Evolutionary conservation across 2,113 vertebrate species (phyloP).

Genomic region (Campylorhamphus procurvoides): DNA sequence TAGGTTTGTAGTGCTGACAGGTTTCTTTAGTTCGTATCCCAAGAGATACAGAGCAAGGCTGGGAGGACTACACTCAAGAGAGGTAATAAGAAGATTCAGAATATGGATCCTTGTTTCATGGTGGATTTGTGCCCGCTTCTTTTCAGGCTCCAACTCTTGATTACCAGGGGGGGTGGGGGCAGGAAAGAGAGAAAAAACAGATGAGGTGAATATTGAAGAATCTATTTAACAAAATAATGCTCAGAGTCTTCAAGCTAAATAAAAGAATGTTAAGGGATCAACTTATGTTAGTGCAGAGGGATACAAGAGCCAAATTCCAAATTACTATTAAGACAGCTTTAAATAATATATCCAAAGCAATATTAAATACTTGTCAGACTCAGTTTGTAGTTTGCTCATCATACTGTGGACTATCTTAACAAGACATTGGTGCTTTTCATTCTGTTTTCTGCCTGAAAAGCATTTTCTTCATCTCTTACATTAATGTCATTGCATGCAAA

Average conservation of each 20-base stretch:
- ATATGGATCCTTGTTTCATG: conserved; percentile 96
- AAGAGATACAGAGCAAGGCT: conserved; percentile 92
- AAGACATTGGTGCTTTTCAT: not conserved
- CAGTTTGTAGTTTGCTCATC: not conserved
- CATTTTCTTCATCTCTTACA: not conserved
- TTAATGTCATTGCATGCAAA: not conserved
- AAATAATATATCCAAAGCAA: not conserved
- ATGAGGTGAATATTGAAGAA: not conserved
- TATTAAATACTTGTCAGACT: not conserved
- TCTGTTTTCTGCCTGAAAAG: not conserved
- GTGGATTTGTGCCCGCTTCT: conserved; percentile 80
- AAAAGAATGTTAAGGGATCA: not conserved
- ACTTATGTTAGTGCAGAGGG: not conserved
- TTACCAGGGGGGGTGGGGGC: not conserved
- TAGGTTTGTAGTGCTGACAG: conserved; percentile 91
- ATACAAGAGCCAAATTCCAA: not conserved
- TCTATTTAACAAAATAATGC: not conserved
- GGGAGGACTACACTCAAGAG: conserved; percentile 90
- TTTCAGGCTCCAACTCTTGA: conserved; percentile 81
- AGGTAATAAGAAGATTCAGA: conserved; percentile 94
- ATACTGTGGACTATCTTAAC: not conserved
- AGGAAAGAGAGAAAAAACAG: not conserved
- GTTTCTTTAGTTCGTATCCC: conserved; percentile 95
- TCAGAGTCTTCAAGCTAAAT: not conserved
- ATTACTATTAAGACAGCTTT: not conserved